Conservation (phyloP, 1,140 invertebrate species). For the Papilio polyxenes region DNA sequence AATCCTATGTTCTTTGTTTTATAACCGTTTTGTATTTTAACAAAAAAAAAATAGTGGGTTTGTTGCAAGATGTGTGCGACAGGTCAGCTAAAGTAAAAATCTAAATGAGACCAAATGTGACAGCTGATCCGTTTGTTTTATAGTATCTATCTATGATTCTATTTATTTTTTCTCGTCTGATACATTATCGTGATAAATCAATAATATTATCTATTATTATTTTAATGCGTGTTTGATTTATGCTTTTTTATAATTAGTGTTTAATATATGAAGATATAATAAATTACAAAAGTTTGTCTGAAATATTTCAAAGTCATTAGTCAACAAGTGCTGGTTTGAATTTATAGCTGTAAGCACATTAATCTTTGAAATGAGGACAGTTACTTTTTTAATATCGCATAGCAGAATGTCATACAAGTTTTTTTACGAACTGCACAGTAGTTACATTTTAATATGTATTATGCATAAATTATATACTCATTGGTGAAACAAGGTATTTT, state of each 20-base stretch:
- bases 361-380: neutral
- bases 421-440: neutral
- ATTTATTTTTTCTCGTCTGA: neutral
- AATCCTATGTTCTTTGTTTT: too few species aligned
- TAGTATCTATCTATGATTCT: neutral
- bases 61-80: neutral
- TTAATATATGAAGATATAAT: neutral
- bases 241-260: neutral
- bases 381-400: slow-evolving; percentile 19
- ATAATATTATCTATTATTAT: too few species aligned
- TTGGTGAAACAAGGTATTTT: too few species aligned
- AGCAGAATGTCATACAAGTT: neutral
- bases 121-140: neutral
- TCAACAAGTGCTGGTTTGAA: neutral
- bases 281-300: neutral
- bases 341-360: neutral
- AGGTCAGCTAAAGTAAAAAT: neutral
- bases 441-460: neutral
- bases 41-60: too few species aligned
- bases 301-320: slow-evolving; percentile 8
- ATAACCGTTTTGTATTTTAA: too few species aligned
- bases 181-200: too few species aligned
- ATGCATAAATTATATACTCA: too few species aligned
- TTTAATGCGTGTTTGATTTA: neutral
- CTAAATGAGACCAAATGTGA: neutral